Evolutionary conservation across 1,140 invertebrate genomes (phyloP), one percentile per base, ranked within the genome.

Genomic region (Scaptodrosophila lebanonensis): DNA sequence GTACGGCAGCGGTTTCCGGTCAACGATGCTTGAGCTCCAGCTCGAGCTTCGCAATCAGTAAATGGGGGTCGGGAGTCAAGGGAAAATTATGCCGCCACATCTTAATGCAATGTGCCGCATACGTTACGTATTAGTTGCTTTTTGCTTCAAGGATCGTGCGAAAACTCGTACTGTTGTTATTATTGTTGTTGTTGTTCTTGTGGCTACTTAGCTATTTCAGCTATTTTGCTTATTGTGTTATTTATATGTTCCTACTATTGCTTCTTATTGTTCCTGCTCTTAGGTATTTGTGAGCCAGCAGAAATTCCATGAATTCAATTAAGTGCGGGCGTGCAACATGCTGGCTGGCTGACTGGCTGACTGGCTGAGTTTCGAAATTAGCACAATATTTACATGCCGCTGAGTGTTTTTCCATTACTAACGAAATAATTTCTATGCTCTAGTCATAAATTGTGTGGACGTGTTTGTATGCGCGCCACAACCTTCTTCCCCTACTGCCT

Each of bases 221-320:
- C 47, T 58, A 63, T 58, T 58, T n/a, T 58, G 53, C 57, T 63
- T 63, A 63, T 58, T 51, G 44, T 39, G 30, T 48, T 49, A 49
- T 13, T 52, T 18, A 44, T 16, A 17, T 42, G 22, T 25, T 29
- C 8, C 8, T 25, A 8, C 3, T 25, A 4, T 25, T 25, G 22
- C 22, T 8, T 4, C 8, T 25, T 25, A 8, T 25, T 25, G 22
- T 25, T 25, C 3, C 8, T 25, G 22, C 8, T 25, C 3, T 25
- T 25, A 8, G 3, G 8, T 25, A 25, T 8, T 25, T 25, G 3
- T 25, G 3, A 25, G n/a, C n/a, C n/a, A 18, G 32, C 52, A 47
- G 49, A 18, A 18, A 40, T 18, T 32, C 48, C 11, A 22, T 17
- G 27, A 63, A 58, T 63, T 63, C 47, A 58, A 63, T 63, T 63